Evolutionary conservation across 2,113 vertebrate species (phyloP).

Genomic region (Sinocyclocheilus maitianheensis): DNA sequence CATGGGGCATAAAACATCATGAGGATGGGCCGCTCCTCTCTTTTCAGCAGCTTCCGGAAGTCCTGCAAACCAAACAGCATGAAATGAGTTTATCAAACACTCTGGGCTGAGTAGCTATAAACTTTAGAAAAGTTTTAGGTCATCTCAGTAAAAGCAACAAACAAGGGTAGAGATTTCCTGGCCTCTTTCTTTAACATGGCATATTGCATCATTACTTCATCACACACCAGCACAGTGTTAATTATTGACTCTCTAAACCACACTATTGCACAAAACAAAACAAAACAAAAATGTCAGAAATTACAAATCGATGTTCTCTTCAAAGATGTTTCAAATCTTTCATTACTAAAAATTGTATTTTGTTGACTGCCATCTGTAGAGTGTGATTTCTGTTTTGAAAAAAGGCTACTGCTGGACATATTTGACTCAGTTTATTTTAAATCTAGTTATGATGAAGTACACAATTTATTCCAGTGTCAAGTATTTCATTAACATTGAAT

Average conservation of each 20-base stretch:
- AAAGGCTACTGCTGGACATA: background rate
- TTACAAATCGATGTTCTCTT: too few species aligned
- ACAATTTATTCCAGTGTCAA: background rate
- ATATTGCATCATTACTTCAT: background rate
- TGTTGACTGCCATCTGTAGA: background rate
- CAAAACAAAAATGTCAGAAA: too few species aligned
- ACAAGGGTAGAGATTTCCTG: background rate
- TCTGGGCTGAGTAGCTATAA: background rate
- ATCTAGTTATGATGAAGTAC: background rate
- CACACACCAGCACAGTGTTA: background rate
- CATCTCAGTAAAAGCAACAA: background rate
- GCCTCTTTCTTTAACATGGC: background rate
- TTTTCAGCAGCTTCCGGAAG: conserved; percentile 91
- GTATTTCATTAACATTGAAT: background rate
- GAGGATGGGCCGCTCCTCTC: conserved; percentile 89
- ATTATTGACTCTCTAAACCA: too few species aligned
- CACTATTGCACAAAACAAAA: too few species aligned
- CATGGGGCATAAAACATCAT: conserved; percentile 98
- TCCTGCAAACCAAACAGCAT: conserved; percentile 75
- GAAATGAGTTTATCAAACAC: conserved; percentile 38
- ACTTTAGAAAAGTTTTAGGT: background rate
- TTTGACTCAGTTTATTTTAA: background rate
- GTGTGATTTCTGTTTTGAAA: background rate
- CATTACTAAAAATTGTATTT: background rate
- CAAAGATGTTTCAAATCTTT: too few species aligned